phyloP scores from a whole-genome alignment of 2,797 vertebrate genomes.

The Thaleichthys pacificus region DNA sequence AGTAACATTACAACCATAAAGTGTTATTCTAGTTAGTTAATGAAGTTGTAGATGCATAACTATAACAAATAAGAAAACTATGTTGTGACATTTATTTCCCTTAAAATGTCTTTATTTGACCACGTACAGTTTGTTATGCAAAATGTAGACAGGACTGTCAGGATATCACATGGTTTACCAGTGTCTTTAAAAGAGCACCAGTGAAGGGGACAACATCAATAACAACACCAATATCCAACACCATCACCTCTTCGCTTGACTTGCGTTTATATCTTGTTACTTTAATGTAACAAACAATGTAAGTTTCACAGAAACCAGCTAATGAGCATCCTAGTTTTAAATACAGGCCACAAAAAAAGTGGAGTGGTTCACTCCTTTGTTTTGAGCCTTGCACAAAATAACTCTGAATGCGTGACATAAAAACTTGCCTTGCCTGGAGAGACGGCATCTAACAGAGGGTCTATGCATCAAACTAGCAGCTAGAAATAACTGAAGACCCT shows the following conservation, averaged over 20 bases:
- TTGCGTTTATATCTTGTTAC: slow-evolving; percentile 61
- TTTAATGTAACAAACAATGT: slow-evolving; percentile 80
- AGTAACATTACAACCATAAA: no score
- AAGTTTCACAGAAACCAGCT: slow-evolving; percentile 93
- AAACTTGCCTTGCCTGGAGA: slow-evolving; percentile 42
- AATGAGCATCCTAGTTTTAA: slow-evolving; percentile 63
- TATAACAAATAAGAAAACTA: no score
- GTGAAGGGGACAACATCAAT: background rate
- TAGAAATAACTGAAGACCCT: background rate
- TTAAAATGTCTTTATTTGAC: no score
- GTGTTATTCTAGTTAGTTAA: no score
- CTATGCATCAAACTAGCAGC: background rate
- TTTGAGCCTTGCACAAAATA: slow-evolving; percentile 28
- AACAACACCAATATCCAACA: background rate
- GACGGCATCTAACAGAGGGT: background rate
- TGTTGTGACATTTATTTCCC: no score
- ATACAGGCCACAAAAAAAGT: slow-evolving; percentile 39
- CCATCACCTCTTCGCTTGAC: background rate
- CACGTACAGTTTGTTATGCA: no score
- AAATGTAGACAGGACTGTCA: no score
- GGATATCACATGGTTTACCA: no score
- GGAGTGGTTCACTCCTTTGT: slow-evolving; percentile 47
- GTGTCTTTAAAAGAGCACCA: background rate
- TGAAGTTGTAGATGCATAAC: no score
- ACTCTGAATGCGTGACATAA: slow-evolving; percentile 51